Evolutionary conservation across 2,888 invertebrate genomes (phyloP), one percentile per base, ranked within the genome.

Genomic region (Phengaris alcon): DNA sequence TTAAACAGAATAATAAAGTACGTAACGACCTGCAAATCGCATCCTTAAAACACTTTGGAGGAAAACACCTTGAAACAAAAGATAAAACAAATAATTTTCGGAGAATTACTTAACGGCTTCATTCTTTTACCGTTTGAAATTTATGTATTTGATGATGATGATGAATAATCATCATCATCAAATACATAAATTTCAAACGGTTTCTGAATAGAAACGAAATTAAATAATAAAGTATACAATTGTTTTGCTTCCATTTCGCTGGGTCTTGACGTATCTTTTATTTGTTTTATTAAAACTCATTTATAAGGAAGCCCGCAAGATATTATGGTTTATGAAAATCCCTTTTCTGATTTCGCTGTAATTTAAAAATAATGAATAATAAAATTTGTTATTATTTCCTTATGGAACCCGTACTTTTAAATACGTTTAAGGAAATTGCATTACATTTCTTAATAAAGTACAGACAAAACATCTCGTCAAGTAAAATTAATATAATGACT

Each of bases 171-270:
- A 89, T 72, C 72, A 72, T 54, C 72, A 72, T 72, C 72, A 15
- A 51, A 22, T 12, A 44, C 13, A 64, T 64, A 64, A 64, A 35
- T 64, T 35, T 35, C 12, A 12, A 35, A 4, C 35, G 35, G 64
- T 12, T n/a, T n/a, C n/a, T n/a, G n/a, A n/a, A n/a, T n/a, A 83
- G 82, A 83, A 84, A 86, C 88, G 84, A 89, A 90, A 90, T 91
- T 91, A 90, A 90, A 90, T 88, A 91, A 90, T 88, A 88, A 88
- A 85, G 87, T 85, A 87, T 90, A 90, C 87, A 91, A 91, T 90
- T 90, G 88, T 86, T 86, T 85, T 82, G 83, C 85, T 88, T 88
- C 90, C 87, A 89, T 90, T 89, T 86, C 84, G 85, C 83, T 82
- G 85, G 85, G 85, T 88, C 84, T 84, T 83, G 85, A 85, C 85